Percentiles rank a stretch among this genome's conserved stretches.
phyloP scores from a whole-genome alignment of 2,113 vertebrate genomes.

The Boleophthalmus pectinirostris region DNA sequence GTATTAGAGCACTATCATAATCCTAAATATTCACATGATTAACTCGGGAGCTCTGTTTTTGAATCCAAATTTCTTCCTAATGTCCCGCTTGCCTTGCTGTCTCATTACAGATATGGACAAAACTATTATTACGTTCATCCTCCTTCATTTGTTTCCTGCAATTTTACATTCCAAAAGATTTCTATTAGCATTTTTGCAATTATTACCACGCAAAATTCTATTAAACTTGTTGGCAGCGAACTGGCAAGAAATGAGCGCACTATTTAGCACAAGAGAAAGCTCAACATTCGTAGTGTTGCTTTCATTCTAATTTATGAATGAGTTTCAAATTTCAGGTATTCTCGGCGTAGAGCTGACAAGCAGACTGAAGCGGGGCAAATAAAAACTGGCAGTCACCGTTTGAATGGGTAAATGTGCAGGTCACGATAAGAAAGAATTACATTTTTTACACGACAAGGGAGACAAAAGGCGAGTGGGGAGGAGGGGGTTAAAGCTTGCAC shows the following conservation, averaged over 20 bases:
- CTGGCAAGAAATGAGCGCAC: slow-evolving; percentile 64
- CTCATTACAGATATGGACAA: slow-evolving; percentile 34
- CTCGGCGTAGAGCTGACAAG: slow-evolving; percentile 57
- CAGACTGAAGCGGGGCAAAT: slow-evolving; percentile 62
- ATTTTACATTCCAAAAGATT: slow-evolving; percentile 62
- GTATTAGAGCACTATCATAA: slow-evolving; percentile 34
- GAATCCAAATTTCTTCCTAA: slow-evolving; percentile 29
- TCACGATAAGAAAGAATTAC: slow-evolving; percentile 70
- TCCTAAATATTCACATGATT: slow-evolving; percentile 38
- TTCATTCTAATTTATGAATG: slow-evolving; percentile 47
- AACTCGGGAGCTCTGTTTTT: slow-evolving; percentile 8
- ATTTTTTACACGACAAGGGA: slow-evolving; percentile 64
- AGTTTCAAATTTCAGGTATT: slow-evolving; percentile 66
- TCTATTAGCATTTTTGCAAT: slow-evolving; percentile 68
- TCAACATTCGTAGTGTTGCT: slow-evolving; percentile 46
- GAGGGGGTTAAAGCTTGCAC: slow-evolving; percentile 55
- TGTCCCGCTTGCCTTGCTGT: slow-evolving; percentile 34
- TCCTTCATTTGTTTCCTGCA: slow-evolving; percentile 56
- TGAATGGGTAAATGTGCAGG: slow-evolving; percentile 59
- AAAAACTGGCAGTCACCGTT: slow-evolving; percentile 67
- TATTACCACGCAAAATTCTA: slow-evolving; percentile 58
- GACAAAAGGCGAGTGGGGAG: slow-evolving; percentile 53
- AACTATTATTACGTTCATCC: slow-evolving; percentile 38
- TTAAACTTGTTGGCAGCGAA: slow-evolving; percentile 64
- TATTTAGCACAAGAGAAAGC: slow-evolving; percentile 56